Evolutionary conservation across 1,140 invertebrate genomes (phyloP), one percentile per base, ranked within the genome.

Genomic region (Hermetia illucens): DNA sequence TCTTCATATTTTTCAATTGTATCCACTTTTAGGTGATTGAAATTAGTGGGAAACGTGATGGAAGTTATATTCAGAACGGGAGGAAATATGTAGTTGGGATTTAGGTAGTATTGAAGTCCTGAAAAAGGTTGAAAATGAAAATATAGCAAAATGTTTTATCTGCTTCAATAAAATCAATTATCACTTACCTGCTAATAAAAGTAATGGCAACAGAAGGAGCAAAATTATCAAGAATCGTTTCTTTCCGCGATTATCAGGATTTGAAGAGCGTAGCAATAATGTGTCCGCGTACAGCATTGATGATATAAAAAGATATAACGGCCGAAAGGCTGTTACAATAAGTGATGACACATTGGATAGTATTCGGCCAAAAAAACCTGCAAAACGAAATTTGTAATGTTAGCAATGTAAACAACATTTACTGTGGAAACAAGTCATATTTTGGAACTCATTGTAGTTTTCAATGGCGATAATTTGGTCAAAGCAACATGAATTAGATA

Each of bases 131-230:
- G n/a, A n/a, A n/a, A n/a, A n/a, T n/a, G n/a, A n/a, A n/a, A n/a
- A n/a, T n/a, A n/a, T n/a, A n/a, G n/a, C n/a, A n/a, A n/a, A n/a
- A n/a, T n/a, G n/a, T n/a, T n/a, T n/a, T n/a, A n/a, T n/a, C n/a
- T n/a, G n/a, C n/a, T n/a, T n/a, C n/a, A n/a, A n/a, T n/a, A n/a
- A n/a, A n/a, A n/a, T n/a, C n/a, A n/a, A n/a, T 25, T 25, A 25
- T 25, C 16, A 62, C 65, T 66, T 52, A 68, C 66, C 65, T 42
- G 51, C 55, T 37, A 69, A 44, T 36, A 69, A 24, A 21, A 69
- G 43, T 30, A 69, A 45, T 3, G 65, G 65, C 37, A 68, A 21
- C 25, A 67, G 24, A 29, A 64, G 49, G n/a, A 69, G 47, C n/a
- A 58, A 22, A 2, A 57, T 24, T n/a, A 60, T 38, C 5, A 61